Evolutionary conservation across 2,113 vertebrate species (phyloP).

Genomic region (Eudyptes chrysolophus): DNA sequence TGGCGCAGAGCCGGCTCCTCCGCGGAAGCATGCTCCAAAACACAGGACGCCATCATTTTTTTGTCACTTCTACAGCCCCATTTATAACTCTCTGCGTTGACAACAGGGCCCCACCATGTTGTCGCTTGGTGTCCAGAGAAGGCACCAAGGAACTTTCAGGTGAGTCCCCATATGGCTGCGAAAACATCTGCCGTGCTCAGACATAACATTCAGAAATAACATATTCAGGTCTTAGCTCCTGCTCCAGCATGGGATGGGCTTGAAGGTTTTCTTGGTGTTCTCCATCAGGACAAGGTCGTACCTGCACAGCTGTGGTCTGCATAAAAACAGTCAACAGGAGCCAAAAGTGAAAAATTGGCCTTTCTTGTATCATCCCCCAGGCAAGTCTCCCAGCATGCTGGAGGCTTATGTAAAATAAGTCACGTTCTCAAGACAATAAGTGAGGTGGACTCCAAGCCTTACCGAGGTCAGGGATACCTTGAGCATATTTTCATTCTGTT

Average conservation of each 20-base stretch:
- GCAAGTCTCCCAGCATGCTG: fast-evolving
- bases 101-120: too few species aligned
- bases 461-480: too few species aligned
- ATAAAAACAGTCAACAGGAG: not conserved
- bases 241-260: constrained; percentile 78
- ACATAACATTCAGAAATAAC: fast-evolving
- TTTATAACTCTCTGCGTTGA: not conserved
- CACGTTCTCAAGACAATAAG: not conserved
- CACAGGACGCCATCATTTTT: fast-evolving
- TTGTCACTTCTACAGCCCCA: fast-evolving
- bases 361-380: fast-evolving
- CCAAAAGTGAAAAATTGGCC: fast-evolving
- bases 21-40: fast-evolving
- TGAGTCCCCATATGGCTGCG: not conserved
- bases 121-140: fast-evolving
- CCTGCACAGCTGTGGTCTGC: constrained; percentile 84
- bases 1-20: fast-evolving
- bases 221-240: not conserved
- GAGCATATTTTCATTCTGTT: not conserved
- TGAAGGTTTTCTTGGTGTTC: constrained; percentile 80
- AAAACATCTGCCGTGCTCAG: fast-evolving
- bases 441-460: not conserved
- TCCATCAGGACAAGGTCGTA: constrained; percentile 87
- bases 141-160: fast-evolving
- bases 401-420: not conserved